Conservation (phyloP, 2,888 invertebrate species). For the Aphidoletes aphidimyza region DNA sequence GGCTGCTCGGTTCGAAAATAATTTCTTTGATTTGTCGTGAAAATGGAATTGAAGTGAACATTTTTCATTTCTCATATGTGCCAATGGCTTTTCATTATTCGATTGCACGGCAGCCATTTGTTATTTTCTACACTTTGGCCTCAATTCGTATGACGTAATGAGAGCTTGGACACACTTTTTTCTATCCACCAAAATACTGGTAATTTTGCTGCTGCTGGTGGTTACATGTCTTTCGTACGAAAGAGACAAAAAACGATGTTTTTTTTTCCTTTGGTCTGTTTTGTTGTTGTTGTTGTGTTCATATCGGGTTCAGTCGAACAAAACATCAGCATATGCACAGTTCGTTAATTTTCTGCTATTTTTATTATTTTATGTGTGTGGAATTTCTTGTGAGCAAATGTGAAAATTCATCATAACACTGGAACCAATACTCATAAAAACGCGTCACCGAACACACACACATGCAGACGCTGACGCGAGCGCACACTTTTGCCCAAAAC, state of each 20-base stretch:
- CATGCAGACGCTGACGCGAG: too few species aligned
- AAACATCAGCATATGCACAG: background rate
- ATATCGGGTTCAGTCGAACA: too few species aligned
- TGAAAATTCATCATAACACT: conserved; percentile 15
- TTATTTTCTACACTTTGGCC: background rate
- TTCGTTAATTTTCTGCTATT: conserved; percentile 25
- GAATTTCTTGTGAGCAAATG: background rate
- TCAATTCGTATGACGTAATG: background rate
- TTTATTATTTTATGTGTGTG: background rate
- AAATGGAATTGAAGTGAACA: too few species aligned
- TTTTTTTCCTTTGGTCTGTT: too few species aligned
- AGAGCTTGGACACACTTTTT: background rate
- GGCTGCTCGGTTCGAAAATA: too few species aligned
- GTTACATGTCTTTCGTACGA: too few species aligned
- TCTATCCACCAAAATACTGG: background rate
- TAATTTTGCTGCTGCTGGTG: too few species aligned
- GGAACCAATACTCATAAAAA: conserved; percentile 25
- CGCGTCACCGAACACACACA: background rate
- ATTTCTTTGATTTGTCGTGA: too few species aligned
- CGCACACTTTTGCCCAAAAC: background rate
- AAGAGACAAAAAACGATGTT: too few species aligned
- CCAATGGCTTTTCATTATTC: background rate
- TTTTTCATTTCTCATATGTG: too few species aligned
- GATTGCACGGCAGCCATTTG: background rate
- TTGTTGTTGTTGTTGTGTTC: too few species aligned